These are phyloP conservation scores for Microchrysa polita DNA, from an alignment of 2,888 invertebrate genomes.

Conservation along the genomic window DNA sequence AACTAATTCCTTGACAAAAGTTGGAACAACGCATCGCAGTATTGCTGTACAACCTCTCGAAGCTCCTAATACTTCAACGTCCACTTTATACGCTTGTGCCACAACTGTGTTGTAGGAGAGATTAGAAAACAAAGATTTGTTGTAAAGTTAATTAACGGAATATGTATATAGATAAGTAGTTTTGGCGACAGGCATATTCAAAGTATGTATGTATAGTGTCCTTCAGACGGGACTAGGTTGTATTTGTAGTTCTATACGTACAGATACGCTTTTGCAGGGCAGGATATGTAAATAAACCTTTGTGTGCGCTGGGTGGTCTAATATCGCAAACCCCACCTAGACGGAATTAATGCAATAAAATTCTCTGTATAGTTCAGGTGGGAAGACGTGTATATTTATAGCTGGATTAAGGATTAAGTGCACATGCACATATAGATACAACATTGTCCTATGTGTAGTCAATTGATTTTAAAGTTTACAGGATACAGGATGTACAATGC, in stretches of 20 bases:
- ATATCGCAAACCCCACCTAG: neutral
- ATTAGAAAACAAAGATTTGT: slow-evolving; percentile 47
- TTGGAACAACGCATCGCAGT: slow-evolving; percentile 76
- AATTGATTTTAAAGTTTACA: slow-evolving; percentile 3
- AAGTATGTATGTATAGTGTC: neutral
- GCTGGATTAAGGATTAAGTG: slow-evolving; percentile 17
- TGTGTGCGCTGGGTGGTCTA: neutral
- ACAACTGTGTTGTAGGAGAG: slow-evolving; percentile 72
- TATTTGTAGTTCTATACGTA: no score
- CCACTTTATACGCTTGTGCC: slow-evolving; percentile 77
- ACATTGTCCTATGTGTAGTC: neutral
- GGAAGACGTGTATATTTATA: neutral
- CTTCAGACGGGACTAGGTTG: no score
- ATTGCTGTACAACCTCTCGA: slow-evolving; percentile 78
- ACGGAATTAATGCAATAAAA: neutral
- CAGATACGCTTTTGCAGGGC: neutral
- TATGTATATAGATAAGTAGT: slow-evolving; percentile 17
- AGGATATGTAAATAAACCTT: neutral
- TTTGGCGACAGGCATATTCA: neutral
- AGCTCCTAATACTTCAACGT: slow-evolving; percentile 75
- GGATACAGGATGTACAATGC: neutral
- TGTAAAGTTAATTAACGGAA: slow-evolving; percentile 36
- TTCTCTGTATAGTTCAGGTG: neutral
- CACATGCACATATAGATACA: slow-evolving; percentile 5
- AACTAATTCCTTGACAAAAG: slow-evolving; percentile 78